Evolutionary conservation across 1,140 invertebrate species (phyloP), one percentile per base, ranked within the genome.

Genomic region (Drosophila repleta): DNA sequence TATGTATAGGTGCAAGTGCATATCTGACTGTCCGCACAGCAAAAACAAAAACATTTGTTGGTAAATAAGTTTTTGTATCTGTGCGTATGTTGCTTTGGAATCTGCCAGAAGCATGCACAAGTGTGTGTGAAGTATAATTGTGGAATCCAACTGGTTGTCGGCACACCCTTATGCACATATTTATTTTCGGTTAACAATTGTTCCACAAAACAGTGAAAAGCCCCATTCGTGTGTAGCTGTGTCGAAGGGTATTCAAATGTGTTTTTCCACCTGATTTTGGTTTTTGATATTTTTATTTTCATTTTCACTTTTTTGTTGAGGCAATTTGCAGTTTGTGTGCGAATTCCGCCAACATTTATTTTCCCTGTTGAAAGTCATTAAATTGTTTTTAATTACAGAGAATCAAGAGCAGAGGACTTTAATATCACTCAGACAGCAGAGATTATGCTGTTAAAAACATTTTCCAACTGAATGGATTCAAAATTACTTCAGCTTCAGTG

Each of bases 101-200:
- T 43, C 53, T 43, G 55, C 24, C 55, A 57, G 37, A 17, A 57
- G 24, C 55, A 45, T 43, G 55, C 55, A 45, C 15, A 43, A 57
- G 39, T 45, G 26, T 43, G 37, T 45, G 15, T 43, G 24, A 41
- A 37, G 35, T 37, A 55, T 24, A 37, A 18, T 39, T 55, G 35
- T 39, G 35, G 6, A 55, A 39, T 55, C 20, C 35, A 39, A 41
- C 51, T 55, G 18, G 20, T 24, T 55, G 37, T 37, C 41, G 29
- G 0, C 3, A 15, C 20, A 37, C 32, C 32, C 29, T 4, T 21
- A 13, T 55, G 13, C 35, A 29, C 37, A 57, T 45, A 45, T 57
- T 57, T 57, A 43, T 43, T 18, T 45, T 45, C 24, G 39, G 37
- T 18, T 57, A 18, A 43, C 41, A 43, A 57, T 15, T 11, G 2